Conservation (phyloP, 2,113 vertebrate genomes). For the Noturus placidus region DNA sequence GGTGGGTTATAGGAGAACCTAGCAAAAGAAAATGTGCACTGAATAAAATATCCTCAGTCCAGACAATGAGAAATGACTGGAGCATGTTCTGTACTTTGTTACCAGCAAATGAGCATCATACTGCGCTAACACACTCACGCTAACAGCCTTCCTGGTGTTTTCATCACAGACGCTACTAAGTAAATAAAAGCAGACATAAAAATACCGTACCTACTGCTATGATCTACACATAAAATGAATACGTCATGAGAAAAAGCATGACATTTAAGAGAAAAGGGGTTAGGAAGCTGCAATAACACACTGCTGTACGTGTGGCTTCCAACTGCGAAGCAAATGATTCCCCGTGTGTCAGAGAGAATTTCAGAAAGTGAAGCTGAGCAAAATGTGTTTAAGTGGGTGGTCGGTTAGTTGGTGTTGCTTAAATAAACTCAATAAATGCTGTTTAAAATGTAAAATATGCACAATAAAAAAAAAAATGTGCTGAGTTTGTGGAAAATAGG, state of each 20-base stretch:
- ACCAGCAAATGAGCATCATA: constrained; percentile 9
- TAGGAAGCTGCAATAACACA: constrained; percentile 59
- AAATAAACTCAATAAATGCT: constrained; percentile 56
- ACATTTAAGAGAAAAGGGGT: background rate
- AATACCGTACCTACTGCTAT: background rate
- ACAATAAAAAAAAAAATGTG: constrained; percentile 74
- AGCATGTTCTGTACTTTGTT: constrained; percentile 17
- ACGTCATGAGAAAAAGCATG: constrained; percentile 1
- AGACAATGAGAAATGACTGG: background rate
- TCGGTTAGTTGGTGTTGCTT: background rate
- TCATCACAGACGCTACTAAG: constrained; percentile 3
- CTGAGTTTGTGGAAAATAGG: constrained; percentile 72
- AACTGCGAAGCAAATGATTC: constrained; percentile 18
- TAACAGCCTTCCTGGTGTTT: background rate
- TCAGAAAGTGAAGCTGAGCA: background rate
- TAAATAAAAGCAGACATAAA: constrained; percentile 4
- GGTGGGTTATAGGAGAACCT: background rate
- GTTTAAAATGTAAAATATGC: constrained; percentile 65
- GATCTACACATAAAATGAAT: background rate
- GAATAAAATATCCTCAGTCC: background rate
- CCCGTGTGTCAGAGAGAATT: background rate
- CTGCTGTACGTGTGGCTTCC: constrained; percentile 57
- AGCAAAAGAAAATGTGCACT: background rate
- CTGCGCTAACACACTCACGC: background rate
- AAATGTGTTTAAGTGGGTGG: background rate